A percentile compares a stretch with the other conserved stretches of the same genome.
Conservation (phyloP, 2,797 vertebrate genomes). For the Telmatherina bonti region DNA sequence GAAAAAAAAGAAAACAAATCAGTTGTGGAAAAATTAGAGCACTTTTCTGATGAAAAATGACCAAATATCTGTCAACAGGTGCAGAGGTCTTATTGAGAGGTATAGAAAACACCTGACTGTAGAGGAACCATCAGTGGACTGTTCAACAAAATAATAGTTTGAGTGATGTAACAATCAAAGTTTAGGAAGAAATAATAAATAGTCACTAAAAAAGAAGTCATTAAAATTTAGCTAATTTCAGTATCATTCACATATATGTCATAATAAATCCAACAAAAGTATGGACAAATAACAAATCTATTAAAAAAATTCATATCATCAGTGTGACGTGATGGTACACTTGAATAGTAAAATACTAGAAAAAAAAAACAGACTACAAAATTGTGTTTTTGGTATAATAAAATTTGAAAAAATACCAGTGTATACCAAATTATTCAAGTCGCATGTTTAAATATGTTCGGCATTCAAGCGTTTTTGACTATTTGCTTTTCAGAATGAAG, state of each 20-base stretch:
- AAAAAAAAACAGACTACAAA: not conserved
- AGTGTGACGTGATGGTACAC: not conserved
- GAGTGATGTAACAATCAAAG: too few relatives aligned
- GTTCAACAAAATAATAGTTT: too few relatives aligned
- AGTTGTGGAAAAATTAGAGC: too few relatives aligned
- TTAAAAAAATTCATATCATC: slow-evolving; percentile 27
- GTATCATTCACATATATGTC: not conserved
- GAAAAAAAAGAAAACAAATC: too few relatives aligned
- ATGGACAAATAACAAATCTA: slow-evolving; percentile 6
- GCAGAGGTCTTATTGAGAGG: too few relatives aligned
- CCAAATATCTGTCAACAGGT: too few relatives aligned
- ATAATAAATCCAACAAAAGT: slow-evolving; percentile 6
- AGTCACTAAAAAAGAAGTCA: not conserved
- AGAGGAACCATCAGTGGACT: too few relatives aligned
- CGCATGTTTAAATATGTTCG: slow-evolving; percentile 55
- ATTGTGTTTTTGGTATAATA: slow-evolving; percentile 32
- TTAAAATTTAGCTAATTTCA: not conserved
- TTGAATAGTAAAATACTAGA: slow-evolving; percentile 11
- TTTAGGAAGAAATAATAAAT: not conserved
- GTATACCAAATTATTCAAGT: slow-evolving; percentile 52
- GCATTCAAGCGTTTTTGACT: slow-evolving; percentile 30
- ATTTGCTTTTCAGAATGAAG: slow-evolving; percentile 46
- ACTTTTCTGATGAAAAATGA: too few relatives aligned
- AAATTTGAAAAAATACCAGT: slow-evolving; percentile 37
- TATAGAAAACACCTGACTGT: too few relatives aligned